These are phyloP conservation scores for Rhyacophila evoluta DNA, from an alignment of 2,888 invertebrate species.

Conservation along the genomic window DNA sequence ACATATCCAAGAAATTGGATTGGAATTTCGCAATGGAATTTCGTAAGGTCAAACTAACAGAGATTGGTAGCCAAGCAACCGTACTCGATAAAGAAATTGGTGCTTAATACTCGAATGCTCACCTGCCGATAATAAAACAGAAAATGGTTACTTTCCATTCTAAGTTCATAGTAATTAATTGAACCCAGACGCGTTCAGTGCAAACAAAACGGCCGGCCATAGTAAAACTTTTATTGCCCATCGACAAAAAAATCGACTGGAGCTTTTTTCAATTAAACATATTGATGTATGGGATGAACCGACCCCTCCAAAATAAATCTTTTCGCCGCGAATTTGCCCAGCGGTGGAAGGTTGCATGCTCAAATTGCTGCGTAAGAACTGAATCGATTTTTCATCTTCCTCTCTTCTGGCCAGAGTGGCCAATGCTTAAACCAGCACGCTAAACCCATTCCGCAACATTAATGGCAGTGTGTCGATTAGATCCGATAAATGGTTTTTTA, in stretches of 20 bases:
- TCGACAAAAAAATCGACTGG: constrained; percentile 19
- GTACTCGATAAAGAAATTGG: too few relatives aligned
- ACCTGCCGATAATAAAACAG: too few relatives aligned
- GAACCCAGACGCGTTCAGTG: not conserved
- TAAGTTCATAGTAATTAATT: too few relatives aligned
- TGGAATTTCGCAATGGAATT: too few relatives aligned
- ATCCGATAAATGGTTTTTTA: not conserved
- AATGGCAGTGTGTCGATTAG: not conserved
- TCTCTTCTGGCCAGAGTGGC: not conserved
- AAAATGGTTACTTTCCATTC: too few relatives aligned
- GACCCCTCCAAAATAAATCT: constrained; percentile 33
- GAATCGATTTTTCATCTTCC: constrained; percentile 17
- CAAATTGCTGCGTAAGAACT: not conserved
- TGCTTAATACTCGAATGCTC: too few relatives aligned
- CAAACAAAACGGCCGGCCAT: constrained; percentile 34
- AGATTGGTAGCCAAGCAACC: too few relatives aligned
- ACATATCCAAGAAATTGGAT: too few relatives aligned
- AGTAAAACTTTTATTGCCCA: constrained; percentile 36
- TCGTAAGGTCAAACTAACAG: too few relatives aligned
- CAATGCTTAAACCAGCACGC: not conserved
- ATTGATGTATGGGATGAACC: constrained; percentile 35
- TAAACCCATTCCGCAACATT: not conserved
- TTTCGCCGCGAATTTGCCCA: not conserved
- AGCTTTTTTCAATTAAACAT: constrained; percentile 42
- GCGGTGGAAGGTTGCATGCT: not conserved